phyloP scores from a whole-genome alignment of 2,797 vertebrate species.

The Sternarchorhynchus goeldii region DNA sequence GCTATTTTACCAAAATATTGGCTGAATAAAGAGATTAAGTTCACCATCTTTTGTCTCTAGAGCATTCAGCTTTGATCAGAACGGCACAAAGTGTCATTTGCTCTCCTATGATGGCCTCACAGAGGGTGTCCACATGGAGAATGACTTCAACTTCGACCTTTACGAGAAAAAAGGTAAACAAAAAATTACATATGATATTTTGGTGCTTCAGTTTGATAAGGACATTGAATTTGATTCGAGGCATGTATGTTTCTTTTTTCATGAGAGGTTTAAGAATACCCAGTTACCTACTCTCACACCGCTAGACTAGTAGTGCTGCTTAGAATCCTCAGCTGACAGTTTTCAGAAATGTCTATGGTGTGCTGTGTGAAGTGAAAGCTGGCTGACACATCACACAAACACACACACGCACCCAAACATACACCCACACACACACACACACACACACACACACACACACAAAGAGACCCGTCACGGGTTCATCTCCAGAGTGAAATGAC shows the following conservation, averaged over 20 bases:
- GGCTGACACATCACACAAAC: constrained; percentile 17
- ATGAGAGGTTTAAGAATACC: constrained; percentile 5
- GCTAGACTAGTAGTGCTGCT: background rate
- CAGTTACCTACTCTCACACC: background rate
- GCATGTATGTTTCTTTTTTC: constrained; percentile 22
- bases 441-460: background rate
- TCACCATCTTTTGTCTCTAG: constrained; percentile 67
- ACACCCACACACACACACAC: background rate
- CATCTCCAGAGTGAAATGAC: constrained; percentile 34
- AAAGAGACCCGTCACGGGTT: constrained; percentile 1
- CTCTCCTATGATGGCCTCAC: constrained; percentile 92
- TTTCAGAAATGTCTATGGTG: background rate
- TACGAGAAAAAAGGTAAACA: constrained; percentile 95
- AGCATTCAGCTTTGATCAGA: constrained; percentile 95
- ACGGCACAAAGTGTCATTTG: constrained; percentile 93
- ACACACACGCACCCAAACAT: constrained; percentile 6
- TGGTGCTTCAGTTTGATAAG: constrained; percentile 22
- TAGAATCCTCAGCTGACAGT: constrained; percentile 5
- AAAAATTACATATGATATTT: background rate
- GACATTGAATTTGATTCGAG: constrained; percentile 35
- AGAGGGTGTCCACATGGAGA: constrained; percentile 80
- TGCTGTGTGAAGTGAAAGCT: background rate
- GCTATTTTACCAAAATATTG: background rate
- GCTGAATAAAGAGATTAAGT: background rate
- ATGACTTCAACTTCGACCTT: constrained; percentile 88